phyloP scores from a whole-genome alignment of 2,888 invertebrate genomes.

The Calliphora vomitoria region DNA sequence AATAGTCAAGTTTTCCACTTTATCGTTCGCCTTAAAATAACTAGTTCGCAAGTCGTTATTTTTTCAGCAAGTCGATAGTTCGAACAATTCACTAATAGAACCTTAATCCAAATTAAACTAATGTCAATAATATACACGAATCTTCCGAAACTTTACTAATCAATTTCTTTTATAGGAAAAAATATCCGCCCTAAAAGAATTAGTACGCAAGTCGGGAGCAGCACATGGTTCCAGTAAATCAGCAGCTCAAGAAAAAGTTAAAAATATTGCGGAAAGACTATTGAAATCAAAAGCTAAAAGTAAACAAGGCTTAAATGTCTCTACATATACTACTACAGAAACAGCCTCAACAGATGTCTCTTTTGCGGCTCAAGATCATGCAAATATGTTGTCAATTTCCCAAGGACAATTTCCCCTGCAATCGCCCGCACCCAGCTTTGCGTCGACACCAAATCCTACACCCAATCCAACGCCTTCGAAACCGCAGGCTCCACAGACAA shows the following conservation, averaged over 20 bases:
- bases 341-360: slow-evolving; percentile 25
- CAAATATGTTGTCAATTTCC: slow-evolving; percentile 18
- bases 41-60: no score
- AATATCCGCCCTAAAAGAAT: slow-evolving; percentile 81
- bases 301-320: slow-evolving; percentile 76
- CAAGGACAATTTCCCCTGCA: slow-evolving; percentile 35
- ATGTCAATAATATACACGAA: neutral
- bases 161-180: slow-evolving; percentile 77
- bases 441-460: slow-evolving; percentile 60
- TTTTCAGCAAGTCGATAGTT: no score
- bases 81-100: no score
- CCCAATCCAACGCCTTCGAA: slow-evolving; percentile 68
- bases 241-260: slow-evolving; percentile 81
- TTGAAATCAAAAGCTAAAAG: slow-evolving; percentile 80
- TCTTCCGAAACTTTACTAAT: neutral
- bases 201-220: slow-evolving; percentile 80
- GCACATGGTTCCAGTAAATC: slow-evolving; percentile 80
- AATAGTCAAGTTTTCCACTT: no score
- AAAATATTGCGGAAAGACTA: slow-evolving; percentile 81
- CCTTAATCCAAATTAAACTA: neutral
- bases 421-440: slow-evolving; percentile 44
- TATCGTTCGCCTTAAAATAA: no score
- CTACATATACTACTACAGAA: slow-evolving; percentile 37
- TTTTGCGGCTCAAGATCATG: slow-evolving; percentile 21
- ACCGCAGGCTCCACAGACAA: slow-evolving; percentile 43